Conservation (phyloP, 37 sponge, comb jelly and placozoan species). For the Spongilla lacustris region DNA sequence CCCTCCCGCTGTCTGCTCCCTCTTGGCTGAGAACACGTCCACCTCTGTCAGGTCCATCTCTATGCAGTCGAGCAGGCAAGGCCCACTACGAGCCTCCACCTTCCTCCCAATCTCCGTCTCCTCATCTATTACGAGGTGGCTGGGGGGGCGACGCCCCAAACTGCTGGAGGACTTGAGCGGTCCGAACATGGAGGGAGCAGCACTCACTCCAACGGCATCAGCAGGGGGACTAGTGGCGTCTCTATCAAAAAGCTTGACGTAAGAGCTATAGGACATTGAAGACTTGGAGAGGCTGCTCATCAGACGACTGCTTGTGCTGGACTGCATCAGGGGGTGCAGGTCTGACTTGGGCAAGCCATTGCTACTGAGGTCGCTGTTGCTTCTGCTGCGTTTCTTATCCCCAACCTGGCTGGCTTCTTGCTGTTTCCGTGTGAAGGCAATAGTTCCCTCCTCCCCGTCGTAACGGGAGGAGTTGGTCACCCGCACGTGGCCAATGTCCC, state of each 20-base stretch:
- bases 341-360: not conserved
- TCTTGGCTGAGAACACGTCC: constrained; percentile 90
- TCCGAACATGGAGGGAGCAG: not conserved
- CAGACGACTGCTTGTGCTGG: not conserved
- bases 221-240: not conserved
- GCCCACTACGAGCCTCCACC: constrained; percentile 53
- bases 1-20: constrained; percentile 14
- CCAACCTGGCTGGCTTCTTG: not conserved
- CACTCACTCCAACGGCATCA: not conserved
- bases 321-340: not conserved
- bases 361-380: too few relatives aligned
- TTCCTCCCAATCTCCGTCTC: constrained; percentile 17
- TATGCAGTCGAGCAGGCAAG: constrained; percentile 86
- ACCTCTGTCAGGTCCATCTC: constrained; percentile 71
- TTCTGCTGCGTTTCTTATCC: not conserved
- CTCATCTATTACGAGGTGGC: constrained; percentile 13
- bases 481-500: constrained; percentile 83
- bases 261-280: not conserved
- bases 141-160: not conserved
- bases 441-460: constrained; percentile 54
- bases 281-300: not conserved
- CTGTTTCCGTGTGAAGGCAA: constrained; percentile 21
- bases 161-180: not conserved
- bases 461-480: constrained; percentile 78
- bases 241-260: not conserved